Conservation (phyloP, 2,797 vertebrate species). For the Capromys pilorides region DNA sequence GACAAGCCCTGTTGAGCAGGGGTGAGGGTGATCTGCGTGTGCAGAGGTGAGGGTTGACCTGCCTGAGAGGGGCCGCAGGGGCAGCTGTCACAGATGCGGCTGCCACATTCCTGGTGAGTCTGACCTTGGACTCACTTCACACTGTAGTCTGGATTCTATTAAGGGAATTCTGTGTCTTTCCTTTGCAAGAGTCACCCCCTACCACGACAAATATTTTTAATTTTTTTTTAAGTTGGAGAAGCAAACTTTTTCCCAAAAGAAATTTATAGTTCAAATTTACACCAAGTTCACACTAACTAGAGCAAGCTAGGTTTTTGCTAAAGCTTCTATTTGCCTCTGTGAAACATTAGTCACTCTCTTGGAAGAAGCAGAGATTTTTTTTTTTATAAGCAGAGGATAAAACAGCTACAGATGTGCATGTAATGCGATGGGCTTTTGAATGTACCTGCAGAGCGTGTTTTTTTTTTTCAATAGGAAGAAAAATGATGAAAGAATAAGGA, state of each 20-base stretch:
- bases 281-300: constrained; percentile 86
- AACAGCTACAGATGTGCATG: constrained; percentile 86
- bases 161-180: constrained; percentile 85
- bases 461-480: constrained; percentile 45
- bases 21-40: constrained; percentile 64
- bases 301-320: constrained; percentile 84
- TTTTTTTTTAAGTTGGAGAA: constrained; percentile 83
- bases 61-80: constrained; percentile 82
- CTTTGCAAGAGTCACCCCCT: constrained; percentile 86
- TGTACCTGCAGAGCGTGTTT: constrained; percentile 81
- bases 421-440: constrained; percentile 79
- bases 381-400: constrained; percentile 82
- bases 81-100: constrained; percentile 83
- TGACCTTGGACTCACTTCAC: constrained; percentile 85
- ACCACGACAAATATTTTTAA: constrained; percentile 87
- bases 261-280: constrained; percentile 90
- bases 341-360: constrained; percentile 88
- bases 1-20: constrained; percentile 48
- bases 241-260: constrained; percentile 86
- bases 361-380: constrained; percentile 80
- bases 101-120: constrained; percentile 83
- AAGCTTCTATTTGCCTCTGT: constrained; percentile 83
- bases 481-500: constrained; percentile 56
- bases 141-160: constrained; percentile 86
- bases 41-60: constrained; percentile 74